These are phyloP conservation scores for Colletes collaris DNA, from an alignment of 2,888 invertebrate species.

Conservation along the genomic window DNA sequence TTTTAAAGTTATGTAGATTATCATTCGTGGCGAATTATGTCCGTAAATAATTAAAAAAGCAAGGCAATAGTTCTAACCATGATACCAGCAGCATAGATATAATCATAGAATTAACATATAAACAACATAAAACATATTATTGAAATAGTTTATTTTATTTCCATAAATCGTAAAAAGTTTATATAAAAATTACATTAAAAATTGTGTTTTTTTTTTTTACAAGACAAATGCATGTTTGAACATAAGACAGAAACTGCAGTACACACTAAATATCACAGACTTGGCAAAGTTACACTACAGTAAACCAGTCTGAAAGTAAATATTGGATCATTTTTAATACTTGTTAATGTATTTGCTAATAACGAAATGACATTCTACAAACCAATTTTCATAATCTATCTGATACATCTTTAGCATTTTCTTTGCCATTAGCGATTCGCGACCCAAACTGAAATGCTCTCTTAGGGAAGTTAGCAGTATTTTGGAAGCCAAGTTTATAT, in stretches of 20 bases:
- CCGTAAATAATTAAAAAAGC: too few relatives aligned
- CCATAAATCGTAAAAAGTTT: constrained; percentile 14
- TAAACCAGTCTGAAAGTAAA: constrained; percentile 87
- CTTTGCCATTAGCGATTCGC: constrained; percentile 94
- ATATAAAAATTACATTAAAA: constrained; percentile 25
- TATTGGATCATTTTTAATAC: not conserved
- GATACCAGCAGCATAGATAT: too few relatives aligned
- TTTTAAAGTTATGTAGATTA: too few relatives aligned
- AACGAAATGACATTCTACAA: not conserved
- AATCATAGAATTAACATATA: not conserved
- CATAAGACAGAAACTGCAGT: constrained; percentile 16
- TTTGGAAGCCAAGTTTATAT: constrained; percentile 86
- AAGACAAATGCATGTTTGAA: not conserved
- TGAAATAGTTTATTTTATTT: constrained; percentile 22
- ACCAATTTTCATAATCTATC: constrained; percentile 67
- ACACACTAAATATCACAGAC: constrained; percentile 68
- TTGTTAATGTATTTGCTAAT: not conserved
- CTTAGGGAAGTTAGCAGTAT: constrained; percentile 90
- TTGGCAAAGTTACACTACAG: constrained; percentile 86
- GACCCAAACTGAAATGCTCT: constrained; percentile 99
- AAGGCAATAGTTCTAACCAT: too few relatives aligned
- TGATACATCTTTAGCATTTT: constrained; percentile 93
- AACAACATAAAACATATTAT: constrained; percentile 7
- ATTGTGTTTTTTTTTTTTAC: constrained; percentile 16
- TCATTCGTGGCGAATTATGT: too few relatives aligned